phyloP scores from a whole-genome alignment of 2,888 invertebrate species.

The Lydus trimaculatus region DNA sequence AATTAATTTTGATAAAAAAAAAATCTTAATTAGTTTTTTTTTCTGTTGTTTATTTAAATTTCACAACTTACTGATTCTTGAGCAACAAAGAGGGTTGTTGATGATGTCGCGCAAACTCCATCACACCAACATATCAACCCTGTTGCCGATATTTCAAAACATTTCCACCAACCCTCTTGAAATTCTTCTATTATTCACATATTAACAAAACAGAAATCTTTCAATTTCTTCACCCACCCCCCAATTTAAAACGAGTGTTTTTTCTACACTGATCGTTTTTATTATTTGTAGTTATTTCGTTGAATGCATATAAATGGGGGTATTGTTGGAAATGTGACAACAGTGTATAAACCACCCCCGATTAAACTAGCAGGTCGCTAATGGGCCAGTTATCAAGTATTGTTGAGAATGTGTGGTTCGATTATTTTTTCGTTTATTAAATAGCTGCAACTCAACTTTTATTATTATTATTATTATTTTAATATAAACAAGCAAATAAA shows the following conservation, averaged over 20 bases:
- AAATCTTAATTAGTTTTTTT: too few species aligned
- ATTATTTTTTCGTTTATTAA: background rate
- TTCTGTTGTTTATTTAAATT: conserved; percentile 18
- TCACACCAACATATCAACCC: background rate
- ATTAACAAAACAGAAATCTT: background rate
- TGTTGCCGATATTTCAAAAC: background rate
- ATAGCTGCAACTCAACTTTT: conserved; percentile 7
- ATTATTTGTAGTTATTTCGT: too few species aligned
- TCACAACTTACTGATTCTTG: background rate
- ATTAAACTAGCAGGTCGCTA: conserved; percentile 25
- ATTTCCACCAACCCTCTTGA: background rate
- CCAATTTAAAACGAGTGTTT: too few species aligned
- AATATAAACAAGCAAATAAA: background rate
- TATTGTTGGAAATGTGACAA: conserved; percentile 21
- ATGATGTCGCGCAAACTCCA: background rate
- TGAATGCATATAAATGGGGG: background rate
- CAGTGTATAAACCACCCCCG: conserved; percentile 30
- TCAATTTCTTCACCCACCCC: too few species aligned
- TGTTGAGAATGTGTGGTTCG: background rate
- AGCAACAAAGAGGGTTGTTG: background rate
- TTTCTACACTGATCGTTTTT: too few species aligned
- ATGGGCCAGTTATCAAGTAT: conserved; percentile 30
- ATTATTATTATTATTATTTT: background rate
- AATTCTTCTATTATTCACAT: background rate
- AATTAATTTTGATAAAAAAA: background rate